Evolutionary conservation across 2,113 vertebrate species (phyloP), one percentile per base, ranked within the genome.

Genomic region (Pelobates fuscus): DNA sequence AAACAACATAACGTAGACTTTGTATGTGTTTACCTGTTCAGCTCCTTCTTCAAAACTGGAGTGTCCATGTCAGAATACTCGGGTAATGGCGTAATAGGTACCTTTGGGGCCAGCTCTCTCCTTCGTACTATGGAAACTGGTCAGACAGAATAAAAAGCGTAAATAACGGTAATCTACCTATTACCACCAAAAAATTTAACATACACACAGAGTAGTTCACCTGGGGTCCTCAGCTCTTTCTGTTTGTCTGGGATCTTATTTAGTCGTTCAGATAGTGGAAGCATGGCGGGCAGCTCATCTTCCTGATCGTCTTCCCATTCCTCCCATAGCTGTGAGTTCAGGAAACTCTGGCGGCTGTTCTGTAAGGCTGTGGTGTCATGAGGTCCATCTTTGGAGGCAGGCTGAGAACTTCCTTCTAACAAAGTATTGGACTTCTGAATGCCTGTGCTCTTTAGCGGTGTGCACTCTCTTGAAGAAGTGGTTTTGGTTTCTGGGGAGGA

Each of bases 11-110:
- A n/a, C n/a, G n/a, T n/a, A n/a, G n/a, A n/a, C n/a, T n/a, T n/a
- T n/a, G n/a, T n/a, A n/a, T 49, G 15, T 10, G 70, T 91, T 80
- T 7, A 99, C 97, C 93, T 95, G 78, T 87, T 89, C 80, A 99
- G 84, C 74, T 92, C 94, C 81, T 90, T 94, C 89, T 95, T 99
- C 60, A 98, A 93, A 23, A 94, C 86, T 0, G 97, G 97, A 0
- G 96, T 98, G 85, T 97, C 95, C 97, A 98, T 94, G 73, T 94
- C 89, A 1, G 97, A 98, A 80, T 92, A 99, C 68, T 86, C 76
- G 20, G 97, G 95, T 91, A 95, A 89, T 0, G 97, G 97, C 2
- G 96, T 97, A 80, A 94, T 79, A 27, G 96, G 92, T 62, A 90
- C 91, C 84, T 86, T 57, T 0, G 88, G 81, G 41, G 67, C 54